Base-by-base conservation (phyloP, 2,888 invertebrate genomes). In the Parnassius glacialis region DNA sequence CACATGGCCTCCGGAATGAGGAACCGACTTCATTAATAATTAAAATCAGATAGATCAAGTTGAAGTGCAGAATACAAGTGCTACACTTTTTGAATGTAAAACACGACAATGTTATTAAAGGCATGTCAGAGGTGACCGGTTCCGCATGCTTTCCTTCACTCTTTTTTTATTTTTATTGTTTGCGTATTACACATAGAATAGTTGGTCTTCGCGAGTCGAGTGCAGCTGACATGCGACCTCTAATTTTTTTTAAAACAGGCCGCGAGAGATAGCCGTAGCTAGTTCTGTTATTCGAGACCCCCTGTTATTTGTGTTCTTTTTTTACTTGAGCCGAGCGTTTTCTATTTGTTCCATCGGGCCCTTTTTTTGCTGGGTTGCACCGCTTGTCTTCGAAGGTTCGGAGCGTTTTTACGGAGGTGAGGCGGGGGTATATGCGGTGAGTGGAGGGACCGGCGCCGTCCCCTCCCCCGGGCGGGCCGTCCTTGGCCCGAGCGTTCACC, bases 401-500 rank as follows among this genome's bases (percentile, higher is more conserved):
- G 78, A 82, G 78, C 81, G 84, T 87, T 90, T 87, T 89, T 88
- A 87, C 84, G 81, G 72, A 76, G 77, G 76, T 71, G 69, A 70
- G 78, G 78, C 76, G 80, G 78, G 73, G 73, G 65, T 70, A 74
- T 68, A 69, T 71, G 52, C 70, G 52, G 61, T n/a, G 52, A 5
- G 48, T 7, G 13, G 51, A 43, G 64, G 69, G 57, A 54, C 64
- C 25, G 69, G 66, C 70, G 74, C 76, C 79, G 78, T 77, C 80
- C 81, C 81, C 81, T 84, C 82, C 80, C 85, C 80, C 82, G 78
- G 80, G 79, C 84, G 81, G 78, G 78, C 83, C 92, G 90, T 92
- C 91, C 90, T 90, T 90, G 90, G 90, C 88, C 87, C 87, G 90
- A 87, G 80, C 90, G 86, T 92, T 88, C 92, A 92, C 90, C 91